phyloP scores from a whole-genome alignment of 2,888 invertebrate genomes.

The Meloe dianella region DNA sequence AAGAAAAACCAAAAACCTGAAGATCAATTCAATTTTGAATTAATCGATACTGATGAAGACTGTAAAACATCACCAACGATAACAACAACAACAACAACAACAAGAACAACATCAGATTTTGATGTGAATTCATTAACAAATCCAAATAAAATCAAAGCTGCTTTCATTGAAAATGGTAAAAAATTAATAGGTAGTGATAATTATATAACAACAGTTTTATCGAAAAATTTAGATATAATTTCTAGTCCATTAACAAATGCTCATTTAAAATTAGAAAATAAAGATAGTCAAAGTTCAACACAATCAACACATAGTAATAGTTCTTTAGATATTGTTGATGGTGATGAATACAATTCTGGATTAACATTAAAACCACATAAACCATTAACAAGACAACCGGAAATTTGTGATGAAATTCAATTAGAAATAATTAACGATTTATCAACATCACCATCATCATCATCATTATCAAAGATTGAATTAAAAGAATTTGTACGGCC shows the following conservation, averaged over 20 bases:
- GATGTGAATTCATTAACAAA: slow-evolving; percentile 39
- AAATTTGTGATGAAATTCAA: slow-evolving; percentile 19
- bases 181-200: slow-evolving; percentile 75
- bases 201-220: slow-evolving; percentile 72
- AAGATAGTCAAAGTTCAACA: slow-evolving; percentile 54
- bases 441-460: slow-evolving; percentile 4
- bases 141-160: slow-evolving; percentile 52
- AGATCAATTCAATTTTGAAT: slow-evolving; percentile 83
- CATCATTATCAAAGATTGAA: slow-evolving; percentile 34
- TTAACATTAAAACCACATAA: slow-evolving; percentile 67
- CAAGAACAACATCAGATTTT: slow-evolving; percentile 37
- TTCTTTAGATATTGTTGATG: slow-evolving; percentile 33
- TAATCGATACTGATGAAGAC: slow-evolving; percentile 81
- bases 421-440: slow-evolving; percentile 15
- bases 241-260: slow-evolving; percentile 52
- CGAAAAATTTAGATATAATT: slow-evolving; percentile 54
- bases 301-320: slow-evolving; percentile 50
- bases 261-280: slow-evolving; percentile 52
- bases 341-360: slow-evolving; percentile 22
- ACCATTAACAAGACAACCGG: slow-evolving; percentile 68
- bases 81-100: slow-evolving; percentile 37
- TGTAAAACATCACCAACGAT: slow-evolving; percentile 48
- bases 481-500: slow-evolving; percentile 59
- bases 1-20: slow-evolving; percentile 70
- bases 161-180: slow-evolving; percentile 64